Percentiles rank a stretch among this genome's conserved stretches.
These are phyloP conservation scores for Odocoileus hemionus DNA, from an alignment of 2,113 vertebrate genomes.

Conservation along the genomic window DNA sequence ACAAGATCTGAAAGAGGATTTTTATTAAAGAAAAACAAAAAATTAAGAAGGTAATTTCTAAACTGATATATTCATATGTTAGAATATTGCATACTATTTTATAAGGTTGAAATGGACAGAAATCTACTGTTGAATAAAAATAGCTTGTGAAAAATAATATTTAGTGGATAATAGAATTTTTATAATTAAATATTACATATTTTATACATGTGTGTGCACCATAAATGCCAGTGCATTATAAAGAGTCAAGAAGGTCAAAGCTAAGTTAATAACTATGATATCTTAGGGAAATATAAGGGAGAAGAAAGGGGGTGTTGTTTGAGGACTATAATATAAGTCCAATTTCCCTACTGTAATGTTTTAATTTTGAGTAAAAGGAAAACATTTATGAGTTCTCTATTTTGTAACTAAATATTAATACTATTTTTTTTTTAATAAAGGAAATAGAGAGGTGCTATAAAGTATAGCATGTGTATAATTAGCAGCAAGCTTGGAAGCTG, in stretches of 20 bases:
- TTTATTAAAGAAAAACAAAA: not conserved
- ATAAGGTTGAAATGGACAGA: not conserved
- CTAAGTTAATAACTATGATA: not conserved
- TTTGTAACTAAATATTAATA: not conserved
- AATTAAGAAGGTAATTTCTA: not conserved
- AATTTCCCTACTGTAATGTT: not conserved
- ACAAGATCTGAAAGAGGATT: not conserved
- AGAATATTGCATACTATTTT: not conserved
- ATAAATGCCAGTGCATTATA: not conserved
- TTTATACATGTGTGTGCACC: not conserved
- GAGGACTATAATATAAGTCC: not conserved
- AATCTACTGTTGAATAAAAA: not conserved
- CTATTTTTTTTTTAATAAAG: not conserved
- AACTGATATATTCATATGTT: not conserved
- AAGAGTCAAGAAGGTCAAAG: not conserved
- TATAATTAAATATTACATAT: not conserved
- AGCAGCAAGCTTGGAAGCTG: not conserved
- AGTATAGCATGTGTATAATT: not conserved
- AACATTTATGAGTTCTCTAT: not conserved
- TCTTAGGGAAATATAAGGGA: not conserved
- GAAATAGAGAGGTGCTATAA: not conserved
- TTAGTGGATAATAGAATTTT: not conserved
- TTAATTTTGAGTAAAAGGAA: not conserved
- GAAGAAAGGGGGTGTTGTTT: not conserved
- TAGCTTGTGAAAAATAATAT: not conserved